These are phyloP conservation scores for Ficedula albicollis DNA, from an alignment of 2,797 vertebrate species.

Conservation along the genomic window DNA sequence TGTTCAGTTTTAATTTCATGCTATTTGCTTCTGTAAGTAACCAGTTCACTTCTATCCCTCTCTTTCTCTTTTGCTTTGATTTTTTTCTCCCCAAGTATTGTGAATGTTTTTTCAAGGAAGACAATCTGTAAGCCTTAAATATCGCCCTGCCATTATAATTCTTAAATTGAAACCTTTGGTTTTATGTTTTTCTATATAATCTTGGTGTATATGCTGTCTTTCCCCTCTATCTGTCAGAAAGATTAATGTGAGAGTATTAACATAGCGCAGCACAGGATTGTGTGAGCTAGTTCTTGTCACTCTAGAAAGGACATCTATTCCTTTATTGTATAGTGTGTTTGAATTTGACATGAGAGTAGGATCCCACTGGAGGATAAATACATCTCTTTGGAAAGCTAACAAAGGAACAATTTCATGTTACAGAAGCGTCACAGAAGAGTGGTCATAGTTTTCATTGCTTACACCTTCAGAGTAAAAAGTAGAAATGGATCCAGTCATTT, in stretches of 20 bases:
- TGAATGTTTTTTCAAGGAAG: background rate
- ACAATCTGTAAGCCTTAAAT: background rate
- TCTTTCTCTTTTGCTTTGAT: background rate
- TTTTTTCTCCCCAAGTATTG: background rate
- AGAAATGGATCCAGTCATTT: background rate
- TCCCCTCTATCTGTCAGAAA: background rate
- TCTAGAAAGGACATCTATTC: background rate
- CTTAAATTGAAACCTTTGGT: background rate
- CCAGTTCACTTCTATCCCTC: background rate
- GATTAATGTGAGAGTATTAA: background rate
- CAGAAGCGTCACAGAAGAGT: background rate
- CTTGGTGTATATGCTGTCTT: background rate
- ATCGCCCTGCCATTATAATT: background rate
- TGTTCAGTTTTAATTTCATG: background rate
- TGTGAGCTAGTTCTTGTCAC: background rate
- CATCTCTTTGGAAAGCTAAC: background rate
- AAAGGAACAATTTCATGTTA: background rate
- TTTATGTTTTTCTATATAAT: background rate
- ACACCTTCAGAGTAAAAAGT: background rate
- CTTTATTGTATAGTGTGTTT: background rate
- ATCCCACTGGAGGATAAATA: background rate
- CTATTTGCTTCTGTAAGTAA: background rate
- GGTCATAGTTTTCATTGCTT: background rate
- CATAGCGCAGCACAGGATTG: background rate
- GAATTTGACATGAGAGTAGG: background rate